Evolutionary conservation across 2,888 invertebrate genomes (phyloP), one percentile per base, ranked within the genome.

Genomic region (Sinelater perroti): DNA sequence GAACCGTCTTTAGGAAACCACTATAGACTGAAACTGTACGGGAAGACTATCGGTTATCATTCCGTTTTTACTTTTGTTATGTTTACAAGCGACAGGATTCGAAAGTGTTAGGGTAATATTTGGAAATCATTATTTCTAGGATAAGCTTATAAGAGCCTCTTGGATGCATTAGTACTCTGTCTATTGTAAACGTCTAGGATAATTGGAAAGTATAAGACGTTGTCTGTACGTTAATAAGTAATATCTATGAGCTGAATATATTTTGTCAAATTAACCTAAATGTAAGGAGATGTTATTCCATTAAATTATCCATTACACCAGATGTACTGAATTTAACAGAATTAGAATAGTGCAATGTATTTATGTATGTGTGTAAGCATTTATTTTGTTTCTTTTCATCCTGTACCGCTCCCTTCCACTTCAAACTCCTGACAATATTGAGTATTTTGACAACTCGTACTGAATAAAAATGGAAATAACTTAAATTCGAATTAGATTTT

Each of bases 311-410:
- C 63, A 65, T 61, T 67, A 71, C 72, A 67, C 72, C 75, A 70
- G 68, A 74, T 77, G 76, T 77, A 77, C 75, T 76, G 76, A 76
- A 72, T 73, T 75, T 68, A 72, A 67, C 40, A 69, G 60, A 69
- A 70, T 71, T 75, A 75, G 75, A 72, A 69, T 76, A 75, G 73
- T 70, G 61, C 64, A 68, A 70, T 70, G 70, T 70, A 70, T 67
- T 65, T 67, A 67, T 65, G 68, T 73, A 66, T 69, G 70, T 74
- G 74, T 75, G 75, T 73, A 74, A 76, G 75, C 76, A 74, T 69
- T 70, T 64, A 72, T 72, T 73, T 74, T 72, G 70, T 73, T 70
- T 71, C 70, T 44, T 44, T 30, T 30, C 10, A 44, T 28, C 30
- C 30, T 30, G 6, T 18, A 14, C 28, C 18, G 3, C 2, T 24